Base-by-base conservation (phyloP, 2,888 invertebrate species). In the Troides oblongomaculatus region DNA sequence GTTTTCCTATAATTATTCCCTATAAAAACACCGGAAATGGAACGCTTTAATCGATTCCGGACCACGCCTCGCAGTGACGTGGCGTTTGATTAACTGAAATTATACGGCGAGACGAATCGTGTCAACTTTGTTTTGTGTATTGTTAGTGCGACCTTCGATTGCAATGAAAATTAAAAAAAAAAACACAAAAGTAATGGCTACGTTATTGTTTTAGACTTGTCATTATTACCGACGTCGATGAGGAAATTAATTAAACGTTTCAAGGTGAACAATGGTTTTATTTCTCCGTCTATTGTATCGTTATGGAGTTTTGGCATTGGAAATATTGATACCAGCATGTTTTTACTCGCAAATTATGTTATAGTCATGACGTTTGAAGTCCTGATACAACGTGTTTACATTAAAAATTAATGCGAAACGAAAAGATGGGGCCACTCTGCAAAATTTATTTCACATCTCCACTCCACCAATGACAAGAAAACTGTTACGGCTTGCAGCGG, bases 351-450 rank as follows among this genome's bases (percentile, higher is more conserved):
- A 88, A 87, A 89, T 83, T 81, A 80, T 84, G 87, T 90, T 89
- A 90, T 88, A 87, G 83, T 84, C 86, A 86, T 88, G 84, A 86
- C 84, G 84, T 90, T 92, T 90, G 90, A 91, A 86, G 86, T 87
- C 74, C 75, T 76, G 71, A 87, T 89, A 85, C 85, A 84, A 84
- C 82, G 84, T 89, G 88, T 86, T 84, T 84, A 74, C 89, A 92
- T 92, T 88, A 92, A 92, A 90, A 80, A 92, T 92, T 90, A 86
- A 92, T 92, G 89, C 86, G 84, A 89, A 88, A 85, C 91, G 90
- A 90, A 91, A 92, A 92, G 92, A 92, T 92, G 90, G 92, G 91
- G 92, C 92, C 89, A 92, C 92, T 92, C 91, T 92, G 89, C 92
- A 92, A 92, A 92, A 92, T 92, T 92, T 92, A 92, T 92, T 84